Evolutionary conservation across 2,888 invertebrate genomes (phyloP), one percentile per base, ranked within the genome.

Genomic region (Synergus umbraculus): DNA sequence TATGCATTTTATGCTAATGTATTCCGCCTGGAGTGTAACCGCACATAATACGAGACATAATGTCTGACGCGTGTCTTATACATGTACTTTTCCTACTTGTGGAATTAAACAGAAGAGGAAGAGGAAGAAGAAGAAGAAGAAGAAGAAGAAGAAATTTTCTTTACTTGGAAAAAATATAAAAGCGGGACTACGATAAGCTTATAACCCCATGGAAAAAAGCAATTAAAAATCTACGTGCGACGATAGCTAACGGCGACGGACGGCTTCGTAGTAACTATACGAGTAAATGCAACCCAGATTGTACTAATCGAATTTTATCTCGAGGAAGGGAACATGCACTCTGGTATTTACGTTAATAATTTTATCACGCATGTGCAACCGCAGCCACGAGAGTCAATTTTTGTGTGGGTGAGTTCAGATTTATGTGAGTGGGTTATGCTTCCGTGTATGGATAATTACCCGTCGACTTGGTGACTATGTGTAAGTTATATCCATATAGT

Each of bases 281-380:
- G 63, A 76, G 82, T 81, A 82, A 84, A 82, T 76, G 82, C 80
- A 77, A 81, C 78, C 81, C 66, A 81, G 83, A 76, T 78, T 78
- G 78, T 64, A 79, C 84, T 84, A 83, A 84, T 84, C 84, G 83
- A 84, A 84, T 84, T 83, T 82, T 81, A 89, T 89, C 88, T 89
- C 83, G 81, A 81, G 77, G 80, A 83, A 83, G 82, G 83, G 81
- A 85, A 86, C 88, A 88, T 88, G 89, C 88, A 88, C 88, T 82
- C 81, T 83, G 87, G 86, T 88, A 88, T 88, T 89, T 88, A 87
- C 89, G 86, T 87, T 88, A 87, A 89, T 88, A 88, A 89, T 89
- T 88, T 88, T 87, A 87, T 88, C 88, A 89, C 87, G 87, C 87
- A 85, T 83, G 78, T 83, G 76, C 46, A 54, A 54, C 54, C 37